A percentile compares a stretch with the other conserved stretches of the same genome.
Evolutionary conservation across 2,113 vertebrate genomes (phyloP).

Genomic region (Rhea pennata): DNA sequence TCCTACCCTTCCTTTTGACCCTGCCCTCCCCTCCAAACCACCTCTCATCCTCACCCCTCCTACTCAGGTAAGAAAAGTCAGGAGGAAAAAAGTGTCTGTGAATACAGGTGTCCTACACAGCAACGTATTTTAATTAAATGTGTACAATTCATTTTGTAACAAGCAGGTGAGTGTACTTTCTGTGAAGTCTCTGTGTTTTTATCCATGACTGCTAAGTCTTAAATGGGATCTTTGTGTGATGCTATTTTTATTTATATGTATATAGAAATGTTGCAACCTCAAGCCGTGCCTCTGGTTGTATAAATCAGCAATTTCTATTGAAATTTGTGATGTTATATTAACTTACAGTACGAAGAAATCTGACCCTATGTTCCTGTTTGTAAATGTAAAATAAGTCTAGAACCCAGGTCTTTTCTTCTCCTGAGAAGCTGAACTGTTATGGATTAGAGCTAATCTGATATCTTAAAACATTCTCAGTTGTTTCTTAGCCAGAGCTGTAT

Average conservation of each 20-base stretch:
- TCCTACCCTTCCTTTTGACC: constrained; percentile 23
- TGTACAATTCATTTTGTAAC: constrained; percentile 2
- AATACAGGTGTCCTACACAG: neutral
- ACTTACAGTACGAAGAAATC: neutral
- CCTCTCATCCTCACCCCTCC: constrained; percentile 36
- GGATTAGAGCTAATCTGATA: neutral
- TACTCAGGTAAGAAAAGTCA: constrained; percentile 48
- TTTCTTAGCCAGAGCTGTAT: neutral
- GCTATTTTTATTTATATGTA: neutral
- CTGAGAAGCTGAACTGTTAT: neutral
- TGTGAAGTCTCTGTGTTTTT: neutral
- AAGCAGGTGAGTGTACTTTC: constrained; percentile 66
- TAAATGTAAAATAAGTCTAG: neutral
- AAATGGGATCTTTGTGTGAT: neutral
- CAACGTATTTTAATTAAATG: constrained; percentile 38
- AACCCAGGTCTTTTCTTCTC: neutral
- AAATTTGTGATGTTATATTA: neutral
- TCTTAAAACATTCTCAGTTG: neutral
- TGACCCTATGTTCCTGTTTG: neutral
- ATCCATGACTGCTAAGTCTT: neutral
- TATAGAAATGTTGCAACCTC: neutral
- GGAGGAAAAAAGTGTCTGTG: neutral
- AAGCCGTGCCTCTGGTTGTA: neutral
- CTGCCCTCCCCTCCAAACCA: constrained; percentile 40
- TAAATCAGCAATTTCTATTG: neutral